Base-by-base conservation (phyloP, 2,888 invertebrate species). In the Drosophila mimetica region DNA sequence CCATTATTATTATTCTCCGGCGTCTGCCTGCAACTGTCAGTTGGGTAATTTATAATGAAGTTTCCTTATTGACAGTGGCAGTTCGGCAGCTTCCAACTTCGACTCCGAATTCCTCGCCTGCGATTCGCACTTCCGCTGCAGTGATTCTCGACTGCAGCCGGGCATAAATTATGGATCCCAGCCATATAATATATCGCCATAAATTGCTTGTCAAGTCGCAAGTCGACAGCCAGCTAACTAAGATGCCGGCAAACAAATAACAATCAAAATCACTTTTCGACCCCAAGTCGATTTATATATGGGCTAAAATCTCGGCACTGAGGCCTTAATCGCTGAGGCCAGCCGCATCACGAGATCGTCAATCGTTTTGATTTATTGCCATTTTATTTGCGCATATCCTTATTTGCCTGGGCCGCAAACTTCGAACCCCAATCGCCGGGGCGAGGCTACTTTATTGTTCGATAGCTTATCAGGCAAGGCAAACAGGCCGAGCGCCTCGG, bases 321-420 rank as follows among this genome's bases (percentile, higher is more conserved):
- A 85, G 51, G 79, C 77, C 77, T 73, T 83, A 87, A 87, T 87
- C 88, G 88, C 70, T 73, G 57, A 55, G 86, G 87, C 79, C 75
- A 72, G 60, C 69, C 76, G 61, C 85, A 80, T 75, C 71, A 74
- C 78, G 85, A 79, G 86, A 86, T 86, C 77, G 86, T 84, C 84
- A 88, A 86, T 78, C 74, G 75, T 80, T 85, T 88, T 85, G 84
- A 85, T 85, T 88, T 85, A 85, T 88, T 85, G 84, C 84, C 71
- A 61, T 86, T 86, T 85, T 85, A 85, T 85, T 85, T 85, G 84
- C 88, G 86, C 84, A 85, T 85, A 88, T 85, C 88, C 84, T 80
- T 88, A 86, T 88, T 83, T 84, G 73, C 72, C 70, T 76, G 66
- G 72, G 18, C 59, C 18, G n/a, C 48, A 41, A 63, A 44, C 51